Percentiles rank a stretch among this genome's conserved stretches.
Conservation (phyloP, 2,888 invertebrate species). For the Tipula vernalis region DNA sequence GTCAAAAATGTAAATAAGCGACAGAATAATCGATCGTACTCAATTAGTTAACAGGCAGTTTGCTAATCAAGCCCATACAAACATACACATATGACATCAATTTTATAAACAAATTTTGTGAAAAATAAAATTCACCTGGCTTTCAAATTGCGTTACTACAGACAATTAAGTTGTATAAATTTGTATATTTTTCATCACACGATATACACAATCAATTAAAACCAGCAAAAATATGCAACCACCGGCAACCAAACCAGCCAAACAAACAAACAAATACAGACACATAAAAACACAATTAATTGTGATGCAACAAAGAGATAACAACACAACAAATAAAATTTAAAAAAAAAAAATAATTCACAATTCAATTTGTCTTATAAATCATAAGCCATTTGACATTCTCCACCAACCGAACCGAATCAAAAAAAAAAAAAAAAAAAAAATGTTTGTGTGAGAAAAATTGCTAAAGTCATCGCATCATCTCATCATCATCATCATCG, state of each 20-base stretch:
- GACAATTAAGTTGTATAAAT: background rate
- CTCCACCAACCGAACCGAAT: background rate
- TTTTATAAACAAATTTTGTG: no score
- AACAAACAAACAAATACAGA: background rate
- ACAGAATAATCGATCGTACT: no score
- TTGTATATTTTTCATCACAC: background rate
- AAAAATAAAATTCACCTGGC: no score
- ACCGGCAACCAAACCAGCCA: background rate
- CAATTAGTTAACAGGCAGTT: no score
- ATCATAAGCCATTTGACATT: background rate
- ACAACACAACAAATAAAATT: background rate
- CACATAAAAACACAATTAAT: background rate
- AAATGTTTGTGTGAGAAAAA: background rate
- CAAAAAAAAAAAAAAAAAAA: background rate
- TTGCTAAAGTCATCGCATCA: background rate
- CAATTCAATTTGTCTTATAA: constrained; percentile 4
- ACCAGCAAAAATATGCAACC: background rate
- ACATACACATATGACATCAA: no score
- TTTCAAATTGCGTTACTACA: no score
- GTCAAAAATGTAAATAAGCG: no score
- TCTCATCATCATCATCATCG: background rate
- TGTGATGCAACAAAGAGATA: background rate
- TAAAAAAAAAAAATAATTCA: background rate
- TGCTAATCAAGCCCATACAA: no score
- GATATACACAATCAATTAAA: background rate